phyloP scores from a whole-genome alignment of 2,888 invertebrate genomes.

The Ophioninae sp. region DNA sequence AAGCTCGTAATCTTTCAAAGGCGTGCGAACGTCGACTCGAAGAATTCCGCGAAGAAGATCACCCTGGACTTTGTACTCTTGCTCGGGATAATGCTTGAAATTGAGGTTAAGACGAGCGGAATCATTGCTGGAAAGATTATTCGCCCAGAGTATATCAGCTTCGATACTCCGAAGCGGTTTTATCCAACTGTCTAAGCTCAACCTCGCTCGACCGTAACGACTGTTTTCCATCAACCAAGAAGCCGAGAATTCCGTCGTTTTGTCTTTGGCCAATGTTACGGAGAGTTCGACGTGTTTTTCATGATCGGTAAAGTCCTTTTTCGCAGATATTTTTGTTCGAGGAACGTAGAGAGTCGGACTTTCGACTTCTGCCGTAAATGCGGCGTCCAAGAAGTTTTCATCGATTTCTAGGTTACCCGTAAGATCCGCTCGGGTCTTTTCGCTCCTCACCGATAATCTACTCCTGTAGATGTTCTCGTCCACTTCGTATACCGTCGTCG shows the following conservation, averaged over 20 bases:
- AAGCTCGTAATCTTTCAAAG: conserved; percentile 62
- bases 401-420: conserved; percentile 84
- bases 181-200: conserved; percentile 78
- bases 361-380: conserved; percentile 84
- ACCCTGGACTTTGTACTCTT: conserved; percentile 69
- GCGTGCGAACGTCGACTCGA: conserved; percentile 66
- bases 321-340: conserved; percentile 85
- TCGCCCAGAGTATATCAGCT: conserved; percentile 70
- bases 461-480: conserved; percentile 82
- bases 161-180: conserved; percentile 75
- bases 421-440: conserved; percentile 82
- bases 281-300: conserved; percentile 86
- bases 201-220: conserved; percentile 70
- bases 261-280: conserved; percentile 80
- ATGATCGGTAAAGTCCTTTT: conserved; percentile 86
- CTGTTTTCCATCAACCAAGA: conserved; percentile 76
- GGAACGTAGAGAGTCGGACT: conserved; percentile 86
- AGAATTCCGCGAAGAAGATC: conserved; percentile 66
- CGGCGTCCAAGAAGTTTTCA: conserved; percentile 85
- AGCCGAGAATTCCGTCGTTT: conserved; percentile 72
- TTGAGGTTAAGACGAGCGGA: conserved; percentile 64
- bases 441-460: conserved; percentile 82
- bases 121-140: conserved; percentile 67
- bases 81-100: conserved; percentile 67
- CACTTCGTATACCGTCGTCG: conserved; percentile 80